These are phyloP conservation scores for Thalassarche chlororhynchos DNA, from an alignment of 2,113 vertebrate genomes.

Conservation along the genomic window DNA sequence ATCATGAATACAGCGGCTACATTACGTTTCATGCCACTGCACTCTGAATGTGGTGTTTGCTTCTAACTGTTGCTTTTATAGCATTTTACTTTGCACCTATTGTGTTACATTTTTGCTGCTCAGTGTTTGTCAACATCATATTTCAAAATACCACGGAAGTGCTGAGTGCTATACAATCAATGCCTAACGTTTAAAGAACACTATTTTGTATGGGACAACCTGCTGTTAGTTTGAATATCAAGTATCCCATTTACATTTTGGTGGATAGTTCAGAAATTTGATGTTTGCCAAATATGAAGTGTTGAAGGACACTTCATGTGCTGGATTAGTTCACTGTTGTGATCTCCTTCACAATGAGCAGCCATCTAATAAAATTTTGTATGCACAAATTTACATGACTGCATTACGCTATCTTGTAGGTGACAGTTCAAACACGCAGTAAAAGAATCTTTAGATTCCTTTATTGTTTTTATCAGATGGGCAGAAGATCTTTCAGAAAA, in stretches of 20 bases:
- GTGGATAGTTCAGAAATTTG: constrained; percentile 65
- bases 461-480: constrained; percentile 24
- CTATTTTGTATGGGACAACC: constrained; percentile 59
- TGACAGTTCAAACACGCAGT: background rate
- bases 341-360: constrained; percentile 28
- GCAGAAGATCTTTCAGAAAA: background rate
- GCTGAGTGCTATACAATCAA: constrained; percentile 12
- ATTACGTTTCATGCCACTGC: background rate
- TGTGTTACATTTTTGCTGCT: background rate
- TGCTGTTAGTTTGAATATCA: constrained; percentile 71
- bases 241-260: constrained; percentile 72
- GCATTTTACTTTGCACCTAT: background rate
- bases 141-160: background rate
- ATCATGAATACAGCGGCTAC: background rate
- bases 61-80: background rate
- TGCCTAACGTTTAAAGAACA: constrained; percentile 1
- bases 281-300: constrained; percentile 68
- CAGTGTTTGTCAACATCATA: constrained; percentile 43
- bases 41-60: background rate
- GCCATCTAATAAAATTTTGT: constrained; percentile 28
- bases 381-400: background rate
- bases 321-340: constrained; percentile 56
- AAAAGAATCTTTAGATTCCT: background rate
- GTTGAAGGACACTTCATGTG: constrained; percentile 67
- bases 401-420: background rate